Base-by-base conservation (phyloP, 2,113 vertebrate species). In the Chaenocephalus aceratus region DNA sequence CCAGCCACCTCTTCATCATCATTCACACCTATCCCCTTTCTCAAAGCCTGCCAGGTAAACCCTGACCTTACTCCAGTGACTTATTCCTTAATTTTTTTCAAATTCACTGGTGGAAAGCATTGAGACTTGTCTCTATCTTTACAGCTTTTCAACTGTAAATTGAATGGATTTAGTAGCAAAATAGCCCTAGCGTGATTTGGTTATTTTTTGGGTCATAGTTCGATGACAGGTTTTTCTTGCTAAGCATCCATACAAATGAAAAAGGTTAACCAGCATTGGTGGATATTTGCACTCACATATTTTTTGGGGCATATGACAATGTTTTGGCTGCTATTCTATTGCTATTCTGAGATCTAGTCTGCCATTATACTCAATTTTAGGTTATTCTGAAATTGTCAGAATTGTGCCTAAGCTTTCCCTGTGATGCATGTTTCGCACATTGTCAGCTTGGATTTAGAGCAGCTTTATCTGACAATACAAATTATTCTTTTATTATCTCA, bases 1-100 rank as follows among this genome's bases (percentile, higher is more conserved):
- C 54, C 77, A 26, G 49, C 70, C 36, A 36, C 66, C 58, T 77
- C 46, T 23, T 79, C 78, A 54, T 83, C 68, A 65, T 62, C 61
- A 80, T 68, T 75, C 82, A 89, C 89, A 92, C 85, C 91, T 93
- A 79, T 85, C 81, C 79, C 75, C 67, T 83, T 77, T 89, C 75
- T 83, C 87, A 72, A 48, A 52, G 15, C 80, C 82, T 34, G 23
- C 56, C 10, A 74, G 26, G 49, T 85, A 80, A 5, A 57, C 56
- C 58, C 69, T 75, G 44, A 54, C 60, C 21, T 74, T 45, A 34
- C 45, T 68, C n/a, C 26, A n/a, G 7, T 1, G 8, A 16, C 23
- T 58, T 54, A 44, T 3, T 18, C 12, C 62, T 70, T 15, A 23
- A 79, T 54, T 41, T 13, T 44, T 52, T 57, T 52, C 57, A 3